A percentile compares a stretch with the other conserved stretches of the same genome.
These are phyloP conservation scores for Dicerorhinus sumatrensis DNA, from an alignment of 2,113 vertebrate species.

Conservation along the genomic window DNA sequence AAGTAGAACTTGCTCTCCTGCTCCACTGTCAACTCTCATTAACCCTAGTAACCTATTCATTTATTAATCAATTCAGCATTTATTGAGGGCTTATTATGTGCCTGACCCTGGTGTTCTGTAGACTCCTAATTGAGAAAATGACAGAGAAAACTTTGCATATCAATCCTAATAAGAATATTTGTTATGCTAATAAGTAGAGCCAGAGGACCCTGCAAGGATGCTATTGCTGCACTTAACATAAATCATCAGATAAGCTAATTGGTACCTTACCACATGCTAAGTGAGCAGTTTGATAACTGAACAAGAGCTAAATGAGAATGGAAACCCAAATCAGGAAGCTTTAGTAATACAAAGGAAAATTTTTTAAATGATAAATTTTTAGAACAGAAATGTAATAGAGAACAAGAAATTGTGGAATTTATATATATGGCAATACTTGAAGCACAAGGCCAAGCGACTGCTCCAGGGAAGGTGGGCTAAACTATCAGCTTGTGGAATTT, in stretches of 20 bases:
- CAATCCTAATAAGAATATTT: not conserved
- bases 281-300: not conserved
- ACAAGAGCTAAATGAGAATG: not conserved
- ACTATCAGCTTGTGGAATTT: not conserved
- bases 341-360: not conserved
- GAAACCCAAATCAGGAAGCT: conserved; percentile 11
- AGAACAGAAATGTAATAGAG: not conserved
- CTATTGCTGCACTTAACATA: not conserved
- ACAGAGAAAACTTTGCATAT: not conserved
- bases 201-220: not conserved
- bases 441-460: not conserved
- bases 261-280: not conserved
- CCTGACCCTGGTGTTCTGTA: not conserved
- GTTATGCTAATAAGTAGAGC: not conserved
- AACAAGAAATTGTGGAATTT: not conserved
- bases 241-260: not conserved
- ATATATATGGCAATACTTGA: not conserved
- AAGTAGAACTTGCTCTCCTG: not conserved
- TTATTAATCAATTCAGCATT: not conserved
- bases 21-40: not conserved
- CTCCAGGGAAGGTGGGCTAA: not conserved
- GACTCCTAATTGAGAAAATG: not conserved
- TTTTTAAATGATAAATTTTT: not conserved
- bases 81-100: not conserved
- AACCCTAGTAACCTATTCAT: not conserved